These are phyloP conservation scores for Oreochromis tanganicae DNA, from an alignment of 2,113 vertebrate genomes.

Conservation along the genomic window DNA sequence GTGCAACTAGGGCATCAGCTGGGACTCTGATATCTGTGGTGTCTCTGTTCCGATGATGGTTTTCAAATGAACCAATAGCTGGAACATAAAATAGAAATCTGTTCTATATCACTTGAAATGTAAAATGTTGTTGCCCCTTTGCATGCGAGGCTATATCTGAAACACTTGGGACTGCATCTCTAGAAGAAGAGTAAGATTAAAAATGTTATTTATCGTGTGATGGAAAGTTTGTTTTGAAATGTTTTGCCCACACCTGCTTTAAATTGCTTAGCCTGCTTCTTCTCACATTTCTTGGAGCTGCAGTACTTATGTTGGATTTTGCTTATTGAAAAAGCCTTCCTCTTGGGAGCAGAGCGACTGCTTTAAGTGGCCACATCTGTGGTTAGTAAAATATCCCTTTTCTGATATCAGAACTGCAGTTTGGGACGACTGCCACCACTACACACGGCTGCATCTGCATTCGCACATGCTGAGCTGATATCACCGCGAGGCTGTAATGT, in stretches of 20 bases:
- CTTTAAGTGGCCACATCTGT: conserved; percentile 37
- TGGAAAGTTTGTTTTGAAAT: not conserved
- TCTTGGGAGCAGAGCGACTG: conserved; percentile 8
- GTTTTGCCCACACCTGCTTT: not conserved
- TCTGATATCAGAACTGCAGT: conserved; percentile 13
- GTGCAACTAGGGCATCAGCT: not conserved
- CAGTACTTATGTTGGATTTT: conserved; percentile 5
- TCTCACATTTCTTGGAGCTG: not conserved
- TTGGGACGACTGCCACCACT: conserved; percentile 20
- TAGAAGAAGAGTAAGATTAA: not conserved
- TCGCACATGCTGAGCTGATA: conserved; percentile 1
- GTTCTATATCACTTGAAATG: not conserved
- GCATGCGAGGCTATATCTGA: not conserved
- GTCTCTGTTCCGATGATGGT: not conserved
- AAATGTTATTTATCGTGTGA: not conserved
- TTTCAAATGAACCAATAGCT: not conserved
- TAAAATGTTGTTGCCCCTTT: not conserved
- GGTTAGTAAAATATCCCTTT: conserved; percentile 3
- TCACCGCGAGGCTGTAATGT: conserved; percentile 1
- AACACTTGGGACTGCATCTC: not conserved
- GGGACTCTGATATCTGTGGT: not conserved
- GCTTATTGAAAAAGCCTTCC: not conserved
- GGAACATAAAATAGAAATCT: not conserved
- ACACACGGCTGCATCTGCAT: conserved; percentile 3
- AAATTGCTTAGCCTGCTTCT: conserved; percentile 12